Conservation (phyloP, 2,113 vertebrate genomes). For the Triplophysa dalaica region DNA sequence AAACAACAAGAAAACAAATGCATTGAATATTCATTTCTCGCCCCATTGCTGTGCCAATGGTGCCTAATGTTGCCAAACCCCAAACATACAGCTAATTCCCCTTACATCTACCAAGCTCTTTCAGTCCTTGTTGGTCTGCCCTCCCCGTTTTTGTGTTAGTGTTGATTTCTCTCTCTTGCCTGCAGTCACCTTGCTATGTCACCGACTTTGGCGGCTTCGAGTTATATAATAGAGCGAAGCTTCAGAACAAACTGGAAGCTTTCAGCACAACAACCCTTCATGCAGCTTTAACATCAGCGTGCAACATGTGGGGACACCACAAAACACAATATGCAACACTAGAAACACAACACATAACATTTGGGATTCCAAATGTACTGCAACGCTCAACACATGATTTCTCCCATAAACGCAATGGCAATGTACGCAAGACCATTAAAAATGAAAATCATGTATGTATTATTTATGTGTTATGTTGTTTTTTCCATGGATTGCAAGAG, state of each 20-base stretch:
- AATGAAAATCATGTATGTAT: no score
- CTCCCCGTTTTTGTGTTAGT: conserved; percentile 35
- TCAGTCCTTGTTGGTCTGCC: not conserved
- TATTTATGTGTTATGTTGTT: no score
- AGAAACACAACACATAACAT: not conserved
- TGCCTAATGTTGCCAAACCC: not conserved
- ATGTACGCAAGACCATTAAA: not conserved
- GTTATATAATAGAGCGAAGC: conserved; percentile 27
- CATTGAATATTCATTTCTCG: no score
- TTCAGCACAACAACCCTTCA: conserved; percentile 8
- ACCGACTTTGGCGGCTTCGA: conserved; percentile 45
- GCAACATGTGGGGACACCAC: conserved; percentile 7
- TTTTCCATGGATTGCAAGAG: no score
- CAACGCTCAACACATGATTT: not conserved
- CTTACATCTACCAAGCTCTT: not conserved
- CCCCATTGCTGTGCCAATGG: no score
- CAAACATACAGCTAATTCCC: not conserved
- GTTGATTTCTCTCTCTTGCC: conserved; percentile 9
- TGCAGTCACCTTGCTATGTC: conserved; percentile 41
- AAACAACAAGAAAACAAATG: no score
- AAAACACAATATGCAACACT: not conserved
- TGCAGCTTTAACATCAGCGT: conserved; percentile 4
- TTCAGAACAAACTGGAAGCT: conserved; percentile 31
- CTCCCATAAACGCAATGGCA: not conserved
- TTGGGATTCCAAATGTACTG: not conserved